phyloP scores from a whole-genome alignment of 2,797 vertebrate species.

The Mormyrops boulengeri region DNA sequence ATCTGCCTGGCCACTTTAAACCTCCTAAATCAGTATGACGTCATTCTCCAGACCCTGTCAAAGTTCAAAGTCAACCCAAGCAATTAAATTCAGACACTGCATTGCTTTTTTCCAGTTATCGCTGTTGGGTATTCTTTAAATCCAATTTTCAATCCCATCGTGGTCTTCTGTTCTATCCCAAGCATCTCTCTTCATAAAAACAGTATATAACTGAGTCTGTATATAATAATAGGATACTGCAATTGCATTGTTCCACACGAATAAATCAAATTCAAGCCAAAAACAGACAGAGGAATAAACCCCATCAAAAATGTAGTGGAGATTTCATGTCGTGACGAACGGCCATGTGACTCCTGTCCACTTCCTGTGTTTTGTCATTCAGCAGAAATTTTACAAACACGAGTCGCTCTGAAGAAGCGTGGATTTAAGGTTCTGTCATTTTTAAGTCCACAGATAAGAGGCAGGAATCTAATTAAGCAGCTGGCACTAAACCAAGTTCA shows the following conservation, averaged over 20 bases:
- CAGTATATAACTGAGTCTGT: neutral
- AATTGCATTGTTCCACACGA: neutral
- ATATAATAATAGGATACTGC: neutral
- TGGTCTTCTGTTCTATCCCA: neutral
- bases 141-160: constrained; percentile 7
- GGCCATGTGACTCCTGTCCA: neutral
- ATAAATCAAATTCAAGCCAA: neutral
- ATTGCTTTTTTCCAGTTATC: neutral
- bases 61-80: constrained; percentile 1
- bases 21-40: neutral
- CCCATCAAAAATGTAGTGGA: neutral
- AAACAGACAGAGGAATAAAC: neutral
- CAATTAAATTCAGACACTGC: constrained; percentile 4
- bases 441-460: neutral
- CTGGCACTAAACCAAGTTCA: neutral
- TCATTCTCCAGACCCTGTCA: neutral
- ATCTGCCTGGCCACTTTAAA: neutral
- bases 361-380: neutral
- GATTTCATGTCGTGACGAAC: neutral
- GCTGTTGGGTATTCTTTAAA: neutral
- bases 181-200: constrained; percentile 9
- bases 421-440: constrained; percentile 1
- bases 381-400: neutral
- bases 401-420: neutral
- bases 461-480: constrained; percentile 12